A percentile compares a stretch with the other conserved stretches of the same genome.
These are phyloP conservation scores for Emberiza fucata DNA, from an alignment of 2,113 vertebrate species.

Conservation along the genomic window DNA sequence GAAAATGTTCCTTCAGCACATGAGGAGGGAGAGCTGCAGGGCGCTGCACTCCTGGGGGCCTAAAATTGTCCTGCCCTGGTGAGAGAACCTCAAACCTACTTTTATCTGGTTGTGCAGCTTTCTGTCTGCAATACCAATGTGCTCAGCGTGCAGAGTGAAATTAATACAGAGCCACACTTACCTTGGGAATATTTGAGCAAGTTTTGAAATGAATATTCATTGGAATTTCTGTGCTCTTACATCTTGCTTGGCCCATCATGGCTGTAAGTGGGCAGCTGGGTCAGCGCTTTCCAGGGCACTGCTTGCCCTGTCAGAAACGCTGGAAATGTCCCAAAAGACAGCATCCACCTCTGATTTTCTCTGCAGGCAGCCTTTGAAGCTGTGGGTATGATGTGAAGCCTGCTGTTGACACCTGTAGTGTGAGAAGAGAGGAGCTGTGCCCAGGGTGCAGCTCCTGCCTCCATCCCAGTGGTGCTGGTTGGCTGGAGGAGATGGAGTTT, in stretches of 20 bases:
- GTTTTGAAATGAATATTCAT: conserved; percentile 27
- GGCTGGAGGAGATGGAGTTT: neutral
- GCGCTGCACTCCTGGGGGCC: neutral
- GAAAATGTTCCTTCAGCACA: neutral
- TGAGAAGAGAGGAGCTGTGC: neutral
- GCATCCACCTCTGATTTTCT: neutral
- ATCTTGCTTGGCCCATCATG: neutral
- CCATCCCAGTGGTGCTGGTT: accelerated
- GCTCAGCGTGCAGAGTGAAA: neutral
- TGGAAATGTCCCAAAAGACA: neutral
- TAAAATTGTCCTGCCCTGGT: neutral
- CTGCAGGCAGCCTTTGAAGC: neutral
- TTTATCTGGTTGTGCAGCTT: neutral
- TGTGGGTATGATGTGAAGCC: neutral
- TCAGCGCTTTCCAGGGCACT: neutral
- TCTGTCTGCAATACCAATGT: neutral
- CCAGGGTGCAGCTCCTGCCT: accelerated
- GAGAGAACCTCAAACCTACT: neutral
- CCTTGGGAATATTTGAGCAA: conserved; percentile 9
- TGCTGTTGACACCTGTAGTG: accelerated
- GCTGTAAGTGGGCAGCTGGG: neutral
- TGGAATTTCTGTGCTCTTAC: neutral
- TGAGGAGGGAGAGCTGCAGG: neutral
- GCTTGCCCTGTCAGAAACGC: neutral
- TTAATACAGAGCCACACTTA: neutral